A percentile compares a stretch with the other conserved stretches of the same genome.
These are phyloP conservation scores for Scalopus aquaticus DNA, from an alignment of 2,113 vertebrate genomes.

Conservation along the genomic window DNA sequence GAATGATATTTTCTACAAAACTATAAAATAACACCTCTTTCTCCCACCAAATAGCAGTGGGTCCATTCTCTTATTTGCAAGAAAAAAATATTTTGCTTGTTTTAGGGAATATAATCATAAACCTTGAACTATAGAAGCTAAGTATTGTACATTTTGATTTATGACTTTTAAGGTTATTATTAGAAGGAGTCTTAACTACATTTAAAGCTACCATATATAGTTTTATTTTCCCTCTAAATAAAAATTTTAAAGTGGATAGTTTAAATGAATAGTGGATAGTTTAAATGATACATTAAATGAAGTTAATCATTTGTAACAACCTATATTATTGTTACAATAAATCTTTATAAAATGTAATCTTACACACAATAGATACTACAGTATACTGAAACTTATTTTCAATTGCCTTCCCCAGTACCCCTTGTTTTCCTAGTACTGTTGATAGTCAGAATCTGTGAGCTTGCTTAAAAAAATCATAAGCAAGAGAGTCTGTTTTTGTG, in stretches of 20 bases:
- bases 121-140: not conserved
- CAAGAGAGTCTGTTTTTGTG: not conserved
- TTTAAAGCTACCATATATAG: not conserved
- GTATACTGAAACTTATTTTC: not conserved
- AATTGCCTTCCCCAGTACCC: not conserved
- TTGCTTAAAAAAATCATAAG: conserved; percentile 9
- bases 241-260: not conserved
- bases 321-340: not conserved
- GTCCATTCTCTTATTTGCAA: not conserved
- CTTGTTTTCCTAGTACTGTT: not conserved
- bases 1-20: not conserved
- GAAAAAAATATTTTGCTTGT: not conserved
- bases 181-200: not conserved
- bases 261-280: too few relatives aligned
- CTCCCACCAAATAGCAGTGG: not conserved
- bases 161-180: not conserved
- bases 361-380: not conserved
- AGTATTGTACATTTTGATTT: not conserved
- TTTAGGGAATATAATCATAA: not conserved
- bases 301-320: not conserved
- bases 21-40: not conserved
- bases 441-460: not conserved
- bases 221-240: not conserved
- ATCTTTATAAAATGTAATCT: not conserved
- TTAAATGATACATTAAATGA: not conserved